Percentiles rank a stretch among this genome's conserved stretches.
Conservation (phyloP, 2,888 invertebrate species). For the Hypselothyrea guttata region DNA sequence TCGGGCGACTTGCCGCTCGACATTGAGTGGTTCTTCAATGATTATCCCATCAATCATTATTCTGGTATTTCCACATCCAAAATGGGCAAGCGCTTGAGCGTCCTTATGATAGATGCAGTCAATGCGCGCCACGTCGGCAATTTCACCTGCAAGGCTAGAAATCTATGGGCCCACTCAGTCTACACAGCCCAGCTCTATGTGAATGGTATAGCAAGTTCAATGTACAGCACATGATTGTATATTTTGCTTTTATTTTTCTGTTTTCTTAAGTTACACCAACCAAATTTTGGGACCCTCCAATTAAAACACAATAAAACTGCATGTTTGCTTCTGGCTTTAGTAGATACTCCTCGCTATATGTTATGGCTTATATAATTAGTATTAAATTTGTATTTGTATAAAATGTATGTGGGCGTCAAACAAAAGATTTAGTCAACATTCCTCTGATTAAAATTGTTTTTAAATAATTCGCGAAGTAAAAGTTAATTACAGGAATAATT, state of each 20-base stretch:
- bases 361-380: not conserved
- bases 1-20: constrained; percentile 91
- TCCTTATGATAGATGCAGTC: constrained; percentile 86
- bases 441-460: too few relatives aligned
- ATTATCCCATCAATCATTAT: constrained; percentile 82
- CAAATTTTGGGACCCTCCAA: constrained; percentile 21
- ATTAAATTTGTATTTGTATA: constrained; percentile 1
- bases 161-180: constrained; percentile 85
- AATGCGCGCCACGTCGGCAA: constrained; percentile 88
- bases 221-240: constrained; percentile 54
- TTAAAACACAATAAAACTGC: constrained; percentile 29
- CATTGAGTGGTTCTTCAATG: constrained; percentile 87
- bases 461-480: too few relatives aligned
- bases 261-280: constrained; percentile 31
- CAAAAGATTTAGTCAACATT: not conserved
- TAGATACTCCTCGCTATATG: constrained; percentile 29
- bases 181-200: constrained; percentile 86
- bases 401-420: not conserved
- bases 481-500: too few relatives aligned
- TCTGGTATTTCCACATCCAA: constrained; percentile 80
- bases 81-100: constrained; percentile 85
- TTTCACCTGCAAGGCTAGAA: constrained; percentile 85
- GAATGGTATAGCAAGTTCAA: constrained; percentile 84
- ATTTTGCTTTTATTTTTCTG: constrained; percentile 18
- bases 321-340: constrained; percentile 58